Evolutionary conservation across 2,797 vertebrate species (phyloP).

Genomic region (Takifugu rubripes): DNA sequence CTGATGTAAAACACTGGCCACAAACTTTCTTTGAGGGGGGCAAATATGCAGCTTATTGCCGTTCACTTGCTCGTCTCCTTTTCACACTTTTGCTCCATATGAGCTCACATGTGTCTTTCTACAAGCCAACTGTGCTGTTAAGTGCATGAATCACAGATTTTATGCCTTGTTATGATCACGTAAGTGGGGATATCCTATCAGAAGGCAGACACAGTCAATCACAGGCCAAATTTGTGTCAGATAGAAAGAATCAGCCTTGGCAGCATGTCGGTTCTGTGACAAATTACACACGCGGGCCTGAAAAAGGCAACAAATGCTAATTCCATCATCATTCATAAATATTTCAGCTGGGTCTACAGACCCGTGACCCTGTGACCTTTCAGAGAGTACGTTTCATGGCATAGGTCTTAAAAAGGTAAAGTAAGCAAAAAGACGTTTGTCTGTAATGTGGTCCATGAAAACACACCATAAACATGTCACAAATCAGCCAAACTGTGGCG

Average conservation of each 20-base stretch:
- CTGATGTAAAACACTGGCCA: constrained; percentile 21
- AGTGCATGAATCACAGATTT: constrained; percentile 9
- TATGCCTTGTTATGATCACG: background rate
- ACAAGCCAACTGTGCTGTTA: background rate
- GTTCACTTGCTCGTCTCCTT: constrained; percentile 1
- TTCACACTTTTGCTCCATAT: constrained; percentile 6
- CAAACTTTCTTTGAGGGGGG: constrained; percentile 8
- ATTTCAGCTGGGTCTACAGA: constrained; percentile 9
- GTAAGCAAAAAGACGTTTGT: background rate
- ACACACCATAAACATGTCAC: background rate
- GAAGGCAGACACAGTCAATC: constrained; percentile 26
- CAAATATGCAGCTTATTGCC: constrained; percentile 10
- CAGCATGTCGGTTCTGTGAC: constrained; percentile 4
- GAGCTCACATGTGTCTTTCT: background rate
- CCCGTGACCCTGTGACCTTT: constrained; percentile 35
- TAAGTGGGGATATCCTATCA: constrained; percentile 1
- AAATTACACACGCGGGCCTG: background rate
- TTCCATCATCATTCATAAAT: constrained; percentile 21
- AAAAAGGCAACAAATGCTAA: background rate
- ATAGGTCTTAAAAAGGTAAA: constrained; percentile 6
- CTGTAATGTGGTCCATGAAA: background rate
- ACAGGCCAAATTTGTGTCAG: constrained; percentile 29
- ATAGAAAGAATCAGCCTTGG: constrained; percentile 14
- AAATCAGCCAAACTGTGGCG: background rate
- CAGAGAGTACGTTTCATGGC: constrained; percentile 4